phyloP scores from a whole-genome alignment of 2,113 vertebrate species.

The Hyla sarda region DNA sequence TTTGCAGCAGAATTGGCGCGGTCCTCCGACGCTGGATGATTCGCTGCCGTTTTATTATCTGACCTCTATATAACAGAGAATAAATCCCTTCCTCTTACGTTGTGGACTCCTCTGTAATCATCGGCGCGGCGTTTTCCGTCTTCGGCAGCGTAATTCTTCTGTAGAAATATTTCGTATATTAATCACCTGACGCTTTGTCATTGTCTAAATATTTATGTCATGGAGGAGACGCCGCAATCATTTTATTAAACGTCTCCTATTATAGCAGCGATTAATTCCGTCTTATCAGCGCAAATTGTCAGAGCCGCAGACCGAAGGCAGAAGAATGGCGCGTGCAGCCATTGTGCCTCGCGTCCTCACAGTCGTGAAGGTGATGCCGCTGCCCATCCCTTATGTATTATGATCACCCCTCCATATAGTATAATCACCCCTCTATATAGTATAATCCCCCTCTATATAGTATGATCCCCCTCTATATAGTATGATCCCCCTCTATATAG shows the following conservation, averaged over 20 bases:
- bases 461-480: not conserved
- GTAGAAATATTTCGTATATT: not conserved
- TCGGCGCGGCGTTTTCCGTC: not conserved
- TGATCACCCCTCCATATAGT: not conserved
- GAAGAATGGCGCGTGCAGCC: not conserved
- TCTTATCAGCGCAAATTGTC: not conserved
- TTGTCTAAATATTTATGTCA: conserved; percentile 39
- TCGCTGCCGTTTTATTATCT: no score
- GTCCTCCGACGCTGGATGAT: no score
- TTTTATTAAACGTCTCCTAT: conserved; percentile 19
- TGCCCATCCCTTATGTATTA: not conserved
- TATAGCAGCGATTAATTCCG: conserved; percentile 3
- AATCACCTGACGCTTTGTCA: conserved; percentile 12
- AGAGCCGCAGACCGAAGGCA: not conserved
- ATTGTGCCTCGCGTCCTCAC: not conserved
- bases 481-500: not conserved
- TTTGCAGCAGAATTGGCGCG: no score
- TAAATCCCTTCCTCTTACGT: not conserved
- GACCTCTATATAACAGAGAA: no score
- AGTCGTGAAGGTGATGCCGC: no score
- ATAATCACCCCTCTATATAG: not conserved
- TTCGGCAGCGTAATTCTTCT: conserved; percentile 22
- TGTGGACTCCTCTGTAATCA: not conserved
- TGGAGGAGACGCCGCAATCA: not conserved
- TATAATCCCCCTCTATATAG: not conserved